phyloP scores from a whole-genome alignment of 2,888 invertebrate species.

The Apamea epomidion region DNA sequence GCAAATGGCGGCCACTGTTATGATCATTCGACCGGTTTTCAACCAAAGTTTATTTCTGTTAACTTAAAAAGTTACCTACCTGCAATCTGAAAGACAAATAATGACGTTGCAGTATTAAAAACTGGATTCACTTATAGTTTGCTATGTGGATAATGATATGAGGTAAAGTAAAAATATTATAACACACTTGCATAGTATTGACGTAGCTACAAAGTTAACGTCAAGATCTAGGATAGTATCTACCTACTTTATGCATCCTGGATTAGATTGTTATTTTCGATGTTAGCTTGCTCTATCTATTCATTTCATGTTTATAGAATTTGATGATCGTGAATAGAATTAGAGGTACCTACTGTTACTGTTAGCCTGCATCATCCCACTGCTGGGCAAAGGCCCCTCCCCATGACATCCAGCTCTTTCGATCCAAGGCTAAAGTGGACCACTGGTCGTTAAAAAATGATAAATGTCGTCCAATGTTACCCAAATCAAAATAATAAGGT shows the following conservation, averaged over 20 bases:
- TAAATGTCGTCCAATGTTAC: neutral
- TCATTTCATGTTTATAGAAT: neutral
- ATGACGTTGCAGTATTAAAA: conserved; percentile 38
- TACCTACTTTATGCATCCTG: neutral
- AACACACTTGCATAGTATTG: neutral
- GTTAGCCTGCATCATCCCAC: too few species aligned
- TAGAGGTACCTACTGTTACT: neutral
- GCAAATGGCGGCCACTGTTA: conserved; percentile 67
- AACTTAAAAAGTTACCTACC: conserved; percentile 44
- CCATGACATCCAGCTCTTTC: too few species aligned
- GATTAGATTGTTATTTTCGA: neutral
- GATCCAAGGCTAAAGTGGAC: too few species aligned
- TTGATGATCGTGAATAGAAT: neutral
- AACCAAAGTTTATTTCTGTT: conserved; percentile 36
- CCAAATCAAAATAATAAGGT: neutral
- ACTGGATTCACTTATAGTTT: conserved; percentile 3
- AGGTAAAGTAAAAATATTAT: conserved; percentile 10
- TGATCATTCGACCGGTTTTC: conserved; percentile 57
- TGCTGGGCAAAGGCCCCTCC: too few species aligned
- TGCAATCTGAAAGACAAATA: conserved; percentile 50
- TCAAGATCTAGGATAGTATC: neutral
- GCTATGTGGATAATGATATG: conserved; percentile 14
- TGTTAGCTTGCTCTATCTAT: neutral
- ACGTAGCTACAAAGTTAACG: neutral
- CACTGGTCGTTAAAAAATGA: too few species aligned